Percentiles rank a stretch among this genome's conserved stretches.
phyloP scores from a whole-genome alignment of 2,888 invertebrate species.

The Ormyrus rosae region DNA sequence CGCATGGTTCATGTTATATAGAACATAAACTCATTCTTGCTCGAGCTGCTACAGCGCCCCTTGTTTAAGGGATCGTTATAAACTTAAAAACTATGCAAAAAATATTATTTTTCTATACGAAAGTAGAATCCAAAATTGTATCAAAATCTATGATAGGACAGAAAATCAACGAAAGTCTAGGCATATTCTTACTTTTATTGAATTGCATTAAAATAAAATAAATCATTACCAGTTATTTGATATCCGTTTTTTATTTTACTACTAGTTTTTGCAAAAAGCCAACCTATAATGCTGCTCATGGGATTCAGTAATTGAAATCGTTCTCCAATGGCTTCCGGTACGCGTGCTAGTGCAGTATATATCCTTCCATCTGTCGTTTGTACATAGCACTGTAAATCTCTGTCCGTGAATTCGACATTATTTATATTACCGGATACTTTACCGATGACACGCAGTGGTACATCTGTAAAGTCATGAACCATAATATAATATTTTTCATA shows the following conservation, averaged over 20 bases:
- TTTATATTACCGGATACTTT: slow-evolving; percentile 91
- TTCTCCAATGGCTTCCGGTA: slow-evolving; percentile 85
- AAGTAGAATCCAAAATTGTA: no score
- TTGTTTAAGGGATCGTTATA: no score
- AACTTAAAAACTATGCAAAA: no score
- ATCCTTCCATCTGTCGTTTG: slow-evolving; percentile 91
- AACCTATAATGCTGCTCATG: slow-evolving; percentile 91
- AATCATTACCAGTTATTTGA: slow-evolving; percentile 82
- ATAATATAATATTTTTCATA: no score
- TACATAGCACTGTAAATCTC: slow-evolving; percentile 94
- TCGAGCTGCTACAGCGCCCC: no score
- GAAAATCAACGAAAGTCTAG: no score
- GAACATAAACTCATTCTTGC: no score
- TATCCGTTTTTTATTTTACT: slow-evolving; percentile 91
- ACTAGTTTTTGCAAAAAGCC: slow-evolving; percentile 92
- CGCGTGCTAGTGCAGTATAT: slow-evolving; percentile 92
- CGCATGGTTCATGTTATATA: no score
- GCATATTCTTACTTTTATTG: no score
- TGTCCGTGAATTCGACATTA: slow-evolving; percentile 82
- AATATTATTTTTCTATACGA: no score
- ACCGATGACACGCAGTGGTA: slow-evolving; percentile 92
- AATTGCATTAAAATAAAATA: no score
- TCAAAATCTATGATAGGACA: no score
- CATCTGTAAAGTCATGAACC: slow-evolving; percentile 77
- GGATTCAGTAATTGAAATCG: slow-evolving; percentile 90